Base-by-base conservation (phyloP, 37 sponge, comb jelly and placozoan genomes). In the Theonella swinhoei region DNA sequence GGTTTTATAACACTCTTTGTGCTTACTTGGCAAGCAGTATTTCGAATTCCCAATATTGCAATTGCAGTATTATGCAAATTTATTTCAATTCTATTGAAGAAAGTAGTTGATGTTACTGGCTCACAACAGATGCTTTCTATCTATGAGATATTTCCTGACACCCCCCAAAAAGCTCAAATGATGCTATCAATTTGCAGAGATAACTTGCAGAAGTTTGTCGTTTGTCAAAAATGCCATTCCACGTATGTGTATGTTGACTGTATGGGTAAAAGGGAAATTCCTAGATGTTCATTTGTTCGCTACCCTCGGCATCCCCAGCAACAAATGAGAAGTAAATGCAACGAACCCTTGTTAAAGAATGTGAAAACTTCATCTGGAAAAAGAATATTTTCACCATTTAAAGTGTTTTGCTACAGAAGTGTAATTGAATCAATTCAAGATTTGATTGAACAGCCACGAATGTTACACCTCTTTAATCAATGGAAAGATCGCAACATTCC, bases 391-490 rank as follows among this genome's bases (percentile, higher is more conserved):
- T 40, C 35, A 28, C 83, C 83, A 3, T 2, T 39, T 17, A 81
- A 82, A 32, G 25, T 71, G 0, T 83, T 62, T 80, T 28, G 23
- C 23, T 78, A 82, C 58, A 3, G 47, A 19, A 38, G 74, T 37
- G 9, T 88, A 39, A 70, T 64, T 38, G 24, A 17, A 28, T 23
- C 89, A 28, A 39, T 88, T 5, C 40, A 26, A 20, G 65, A 39
- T 23, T 39, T 88, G 41, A n/a, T 69, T 0, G 17, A 22, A 24
- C 42, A 65, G 35, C 71, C 60, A 36, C 64, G 34, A 5, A 38
- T 88, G 33, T 75, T 88, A 38, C 34, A 67, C 4, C 25, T 71
- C 26, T 83, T 78, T 75, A 60, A 88, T 17, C 77, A 77, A 29
- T 88, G 89, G 89, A 43, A 31, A 54, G 25, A 65, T 36, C 33